These are phyloP conservation scores for Priocnemis perturbator DNA, from an alignment of 2,888 invertebrate genomes.

Conservation along the genomic window DNA sequence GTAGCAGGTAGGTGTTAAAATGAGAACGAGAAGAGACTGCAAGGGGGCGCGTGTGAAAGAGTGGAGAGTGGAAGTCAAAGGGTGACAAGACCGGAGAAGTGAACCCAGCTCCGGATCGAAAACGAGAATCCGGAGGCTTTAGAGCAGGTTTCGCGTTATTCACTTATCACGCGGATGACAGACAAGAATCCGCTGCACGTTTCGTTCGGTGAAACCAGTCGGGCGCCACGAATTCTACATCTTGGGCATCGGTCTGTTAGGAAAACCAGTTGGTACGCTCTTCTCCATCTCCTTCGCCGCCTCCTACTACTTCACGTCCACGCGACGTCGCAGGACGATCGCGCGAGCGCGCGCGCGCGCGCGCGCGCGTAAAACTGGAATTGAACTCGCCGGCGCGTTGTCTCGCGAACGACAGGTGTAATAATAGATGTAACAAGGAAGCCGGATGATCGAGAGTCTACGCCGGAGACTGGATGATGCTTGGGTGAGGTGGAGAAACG, in stretches of 20 bases:
- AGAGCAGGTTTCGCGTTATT: slow-evolving; percentile 53
- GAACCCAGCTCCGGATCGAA: slow-evolving; percentile 20
- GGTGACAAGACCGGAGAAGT: slow-evolving; percentile 15
- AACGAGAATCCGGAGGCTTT: slow-evolving; percentile 31
- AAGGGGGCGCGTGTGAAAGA: slow-evolving; percentile 16
- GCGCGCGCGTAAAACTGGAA: slow-evolving; percentile 64
- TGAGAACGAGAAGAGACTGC: slow-evolving; percentile 30
- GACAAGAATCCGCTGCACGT: slow-evolving; percentile 36
- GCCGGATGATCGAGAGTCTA: slow-evolving; percentile 52
- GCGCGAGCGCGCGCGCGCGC: slow-evolving; percentile 36
- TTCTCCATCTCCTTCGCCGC: slow-evolving; percentile 37
- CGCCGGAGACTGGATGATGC: no score
- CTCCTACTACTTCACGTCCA: slow-evolving; percentile 40
- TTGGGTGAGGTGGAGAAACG: no score
- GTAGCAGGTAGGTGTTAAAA: slow-evolving; percentile 37
- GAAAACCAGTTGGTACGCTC: slow-evolving; percentile 56
- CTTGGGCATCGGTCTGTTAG: slow-evolving; percentile 39
- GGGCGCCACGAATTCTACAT: slow-evolving; percentile 57
- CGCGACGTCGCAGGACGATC: neutral
- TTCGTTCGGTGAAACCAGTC: slow-evolving; percentile 48
- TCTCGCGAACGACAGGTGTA: slow-evolving; percentile 66
- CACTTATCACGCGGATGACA: slow-evolving; percentile 45
- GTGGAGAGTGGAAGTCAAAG: slow-evolving; percentile 7
- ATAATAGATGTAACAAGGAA: slow-evolving; percentile 70
- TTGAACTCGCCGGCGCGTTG: slow-evolving; percentile 50